phyloP scores from a whole-genome alignment of 2,888 invertebrate species.

The Agrochola circellaris region DNA sequence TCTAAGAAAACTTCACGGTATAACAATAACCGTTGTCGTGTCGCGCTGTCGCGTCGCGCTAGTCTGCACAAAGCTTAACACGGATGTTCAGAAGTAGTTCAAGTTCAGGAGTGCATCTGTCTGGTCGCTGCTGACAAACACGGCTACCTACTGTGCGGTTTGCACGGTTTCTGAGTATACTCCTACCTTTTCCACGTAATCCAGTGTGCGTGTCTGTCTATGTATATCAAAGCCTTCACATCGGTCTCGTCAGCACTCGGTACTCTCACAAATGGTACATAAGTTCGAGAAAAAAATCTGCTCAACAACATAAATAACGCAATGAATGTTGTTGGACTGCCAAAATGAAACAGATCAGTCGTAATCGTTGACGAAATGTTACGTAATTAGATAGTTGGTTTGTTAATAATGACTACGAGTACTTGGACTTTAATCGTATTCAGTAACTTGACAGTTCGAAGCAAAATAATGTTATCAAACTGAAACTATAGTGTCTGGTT shows the following conservation, averaged over 20 bases:
- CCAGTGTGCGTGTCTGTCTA: not conserved
- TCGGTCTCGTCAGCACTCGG: not conserved
- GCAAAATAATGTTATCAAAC: not conserved
- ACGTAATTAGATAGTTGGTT: not conserved
- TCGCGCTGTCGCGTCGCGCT: too few relatives aligned
- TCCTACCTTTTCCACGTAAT: not conserved
- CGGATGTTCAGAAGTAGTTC: not conserved
- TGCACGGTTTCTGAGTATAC: not conserved
- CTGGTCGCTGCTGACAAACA: not conserved
- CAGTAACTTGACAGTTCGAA: not conserved
- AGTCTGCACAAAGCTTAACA: too few relatives aligned
- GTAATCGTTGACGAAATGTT: too few relatives aligned
- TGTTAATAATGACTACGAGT: not conserved
- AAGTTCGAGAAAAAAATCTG: too few relatives aligned
- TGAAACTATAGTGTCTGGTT: not conserved
- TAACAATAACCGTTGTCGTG: too few relatives aligned
- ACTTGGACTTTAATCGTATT: not conserved
- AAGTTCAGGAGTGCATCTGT: conserved; percentile 1
- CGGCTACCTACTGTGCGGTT: not conserved
- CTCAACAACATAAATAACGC: too few relatives aligned
- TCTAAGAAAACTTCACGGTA: too few relatives aligned
- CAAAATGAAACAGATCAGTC: too few relatives aligned
- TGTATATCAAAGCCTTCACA: not conserved
- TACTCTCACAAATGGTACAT: not conserved
- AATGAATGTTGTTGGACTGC: too few relatives aligned